Evolutionary conservation across 1,140 invertebrate genomes (phyloP), one percentile per base, ranked within the genome.

Genomic region (Brachionus rubens): DNA sequence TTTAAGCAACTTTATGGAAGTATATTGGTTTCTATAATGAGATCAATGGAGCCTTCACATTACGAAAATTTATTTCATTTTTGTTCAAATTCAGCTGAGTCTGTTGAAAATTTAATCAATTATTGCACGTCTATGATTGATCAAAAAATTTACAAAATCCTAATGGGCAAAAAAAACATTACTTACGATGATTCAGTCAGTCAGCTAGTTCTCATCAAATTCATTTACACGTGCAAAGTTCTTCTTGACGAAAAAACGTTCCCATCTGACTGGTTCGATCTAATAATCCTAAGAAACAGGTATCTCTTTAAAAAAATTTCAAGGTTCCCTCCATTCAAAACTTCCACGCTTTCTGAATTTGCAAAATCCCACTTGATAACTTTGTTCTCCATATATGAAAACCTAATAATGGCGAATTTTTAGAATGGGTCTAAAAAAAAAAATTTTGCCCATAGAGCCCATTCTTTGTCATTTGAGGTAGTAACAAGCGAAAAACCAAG

Each of bases 181-280:
- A 33, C 43, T 21, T 14, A 30, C 1, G 28, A 72, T 10, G 28
- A 30, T 48, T n/a, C 46, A n/a, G 33, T 41, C 7, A 14, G 9
- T 72, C 68, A 72, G 19, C n/a, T 72, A 36, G 6, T 33, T 19
- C 24, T 72, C n/a, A 14, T 72, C 14, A 48, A 72, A 30, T 21
- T 72, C 9, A 54, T 72, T 16, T 16, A 72, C 19, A 28, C 47
- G 12, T 72, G 68, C 12, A 48, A 41, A n/a, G 50, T 28, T 10
- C 19, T 72, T n/a, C 26, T 72, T n/a, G 28, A 52, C 19, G 5
- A 30, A 19, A 36, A 43, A 65, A 43, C 47, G 24, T 72, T 72
- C 33, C 46, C 68, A 26, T 30, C 24, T 19, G 47, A 72, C 41
- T 72, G 68, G 68, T 72, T 36, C n/a, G 68, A 72, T 40, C 30